Conservation (phyloP, 92 coral and sea anemone genomes). For the Phymanthus crucifer region DNA sequence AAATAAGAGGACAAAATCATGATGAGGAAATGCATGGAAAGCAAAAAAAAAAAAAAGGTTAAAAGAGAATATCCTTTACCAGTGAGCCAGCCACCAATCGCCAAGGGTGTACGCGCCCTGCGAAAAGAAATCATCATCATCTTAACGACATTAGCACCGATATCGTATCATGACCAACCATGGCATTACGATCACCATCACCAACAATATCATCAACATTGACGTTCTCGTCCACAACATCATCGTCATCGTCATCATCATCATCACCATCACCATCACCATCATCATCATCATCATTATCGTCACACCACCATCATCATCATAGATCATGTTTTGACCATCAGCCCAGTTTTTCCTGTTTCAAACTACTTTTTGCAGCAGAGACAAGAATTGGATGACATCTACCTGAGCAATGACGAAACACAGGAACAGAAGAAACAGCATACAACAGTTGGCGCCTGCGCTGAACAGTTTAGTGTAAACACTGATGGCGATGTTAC, state of each 20-base stretch:
- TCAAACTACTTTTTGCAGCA: too few species aligned
- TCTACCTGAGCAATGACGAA: slow-evolving; percentile 79
- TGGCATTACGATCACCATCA: background rate
- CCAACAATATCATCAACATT: background rate
- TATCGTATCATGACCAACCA: too few species aligned
- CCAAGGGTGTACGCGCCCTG: slow-evolving; percentile 67
- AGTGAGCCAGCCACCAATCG: slow-evolving; percentile 91
- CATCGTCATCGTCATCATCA: background rate
- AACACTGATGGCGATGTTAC: slow-evolving; percentile 69
- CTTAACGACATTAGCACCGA: too few species aligned
- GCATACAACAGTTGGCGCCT: slow-evolving; percentile 59
- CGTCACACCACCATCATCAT: background rate
- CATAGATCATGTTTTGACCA: too few species aligned
- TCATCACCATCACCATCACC: background rate
- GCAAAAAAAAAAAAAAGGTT: background rate
- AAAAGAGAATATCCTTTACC: slow-evolving; percentile 38
- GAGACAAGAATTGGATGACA: too few species aligned
- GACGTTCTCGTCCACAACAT: too few species aligned
- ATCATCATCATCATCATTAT: background rate
- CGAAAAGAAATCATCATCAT: background rate
- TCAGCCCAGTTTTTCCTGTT: too few species aligned
- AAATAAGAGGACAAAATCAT: background rate
- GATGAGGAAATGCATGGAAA: background rate
- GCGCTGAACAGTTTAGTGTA: slow-evolving; percentile 74
- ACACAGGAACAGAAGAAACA: slow-evolving; percentile 40